Evolutionary conservation across 2,113 vertebrate species (phyloP).

Genomic region (Clarias batrachus): DNA sequence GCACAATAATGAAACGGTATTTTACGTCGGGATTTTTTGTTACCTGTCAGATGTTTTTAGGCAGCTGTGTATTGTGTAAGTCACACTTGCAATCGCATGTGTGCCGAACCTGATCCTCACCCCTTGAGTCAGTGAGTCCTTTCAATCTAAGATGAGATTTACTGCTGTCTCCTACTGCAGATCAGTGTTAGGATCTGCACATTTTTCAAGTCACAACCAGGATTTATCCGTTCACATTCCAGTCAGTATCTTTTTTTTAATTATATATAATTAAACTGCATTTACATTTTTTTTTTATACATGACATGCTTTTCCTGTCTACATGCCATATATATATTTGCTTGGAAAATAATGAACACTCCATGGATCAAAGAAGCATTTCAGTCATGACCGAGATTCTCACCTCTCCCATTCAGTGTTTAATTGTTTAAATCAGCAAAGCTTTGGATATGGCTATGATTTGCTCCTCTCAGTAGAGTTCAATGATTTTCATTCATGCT

Average conservation of each 20-base stretch:
- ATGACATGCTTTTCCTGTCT: not conserved
- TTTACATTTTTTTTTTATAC: not conserved
- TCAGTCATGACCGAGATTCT: not conserved
- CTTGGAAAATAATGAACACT: not conserved
- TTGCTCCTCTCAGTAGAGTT: not conserved
- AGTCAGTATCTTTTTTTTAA: not conserved
- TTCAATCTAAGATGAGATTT: constrained; percentile 15
- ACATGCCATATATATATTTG: not conserved
- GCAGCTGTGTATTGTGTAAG: not conserved
- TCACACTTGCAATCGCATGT: not conserved
- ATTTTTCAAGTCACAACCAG: not conserved
- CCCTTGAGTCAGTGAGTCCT: not conserved
- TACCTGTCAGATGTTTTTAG: not conserved
- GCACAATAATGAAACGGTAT: not conserved
- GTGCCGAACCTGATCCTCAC: not conserved
- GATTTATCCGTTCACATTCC: not conserved
- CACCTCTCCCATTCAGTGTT: not conserved
- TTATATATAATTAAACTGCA: too few species aligned
- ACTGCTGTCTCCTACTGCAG: not conserved
- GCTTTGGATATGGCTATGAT: not conserved
- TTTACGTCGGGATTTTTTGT: not conserved
- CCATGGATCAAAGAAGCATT: not conserved
- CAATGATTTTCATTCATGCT: not conserved
- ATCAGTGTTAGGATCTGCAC: not conserved
- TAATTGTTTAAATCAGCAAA: constrained; percentile 3